phyloP scores from a whole-genome alignment of 2,113 vertebrate species.

The Sprattus sprattus region DNA sequence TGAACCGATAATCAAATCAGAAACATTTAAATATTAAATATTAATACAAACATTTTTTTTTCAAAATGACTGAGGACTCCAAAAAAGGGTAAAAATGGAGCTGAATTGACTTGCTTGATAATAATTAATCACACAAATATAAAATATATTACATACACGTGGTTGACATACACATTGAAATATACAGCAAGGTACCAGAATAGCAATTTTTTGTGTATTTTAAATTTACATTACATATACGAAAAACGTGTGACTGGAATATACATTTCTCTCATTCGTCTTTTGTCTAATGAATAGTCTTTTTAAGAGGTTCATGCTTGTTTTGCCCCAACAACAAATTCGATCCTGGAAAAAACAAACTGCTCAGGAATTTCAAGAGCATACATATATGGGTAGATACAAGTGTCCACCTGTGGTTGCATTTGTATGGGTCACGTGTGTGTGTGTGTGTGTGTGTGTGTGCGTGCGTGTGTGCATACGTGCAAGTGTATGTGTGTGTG shows the following conservation, averaged over 20 bases:
- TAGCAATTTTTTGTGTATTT: background rate
- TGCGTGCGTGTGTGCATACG: too few relatives aligned
- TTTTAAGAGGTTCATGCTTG: background rate
- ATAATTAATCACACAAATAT: constrained; percentile 11
- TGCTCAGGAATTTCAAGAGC: background rate
- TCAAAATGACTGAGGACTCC: too few relatives aligned
- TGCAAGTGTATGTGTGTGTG: too few relatives aligned
- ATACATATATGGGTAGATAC: background rate
- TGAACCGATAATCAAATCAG: background rate
- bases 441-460: too few relatives aligned
- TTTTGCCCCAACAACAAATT: background rate
- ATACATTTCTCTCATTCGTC: background rate
- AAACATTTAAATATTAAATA: constrained; percentile 41
- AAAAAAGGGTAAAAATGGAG: background rate
- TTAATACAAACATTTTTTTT: constrained; percentile 20
- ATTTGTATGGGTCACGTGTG: too few relatives aligned
- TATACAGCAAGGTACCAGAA: background rate
- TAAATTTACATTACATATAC: background rate
- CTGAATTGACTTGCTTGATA: background rate
- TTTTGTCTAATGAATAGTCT: too few relatives aligned
- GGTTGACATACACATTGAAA: background rate
- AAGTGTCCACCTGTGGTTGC: background rate
- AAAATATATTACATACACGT: constrained; percentile 13
- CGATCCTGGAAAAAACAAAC: background rate
- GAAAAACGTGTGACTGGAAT: background rate